Evolutionary conservation across 2,888 invertebrate genomes (phyloP).

Genomic region (Embidobia sp.): DNA sequence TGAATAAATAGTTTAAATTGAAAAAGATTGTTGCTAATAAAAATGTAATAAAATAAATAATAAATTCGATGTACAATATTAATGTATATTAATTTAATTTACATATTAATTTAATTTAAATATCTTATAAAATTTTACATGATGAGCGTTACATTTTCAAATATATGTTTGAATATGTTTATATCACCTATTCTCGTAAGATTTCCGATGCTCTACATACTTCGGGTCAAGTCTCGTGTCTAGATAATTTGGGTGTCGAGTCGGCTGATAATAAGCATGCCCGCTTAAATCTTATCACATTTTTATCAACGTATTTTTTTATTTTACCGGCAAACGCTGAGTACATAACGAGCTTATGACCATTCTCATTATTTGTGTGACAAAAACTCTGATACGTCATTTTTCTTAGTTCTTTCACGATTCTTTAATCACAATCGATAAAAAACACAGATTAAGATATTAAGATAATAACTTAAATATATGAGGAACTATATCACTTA

Average conservation of each 20-base stretch:
- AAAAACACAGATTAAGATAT: conserved; percentile 49
- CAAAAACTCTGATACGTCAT: conserved; percentile 31
- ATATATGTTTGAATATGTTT: no score
- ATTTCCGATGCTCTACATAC: conserved; percentile 36
- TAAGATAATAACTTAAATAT: conserved; percentile 26
- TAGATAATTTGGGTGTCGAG: conserved; percentile 56
- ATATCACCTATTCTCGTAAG: neutral
- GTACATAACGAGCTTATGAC: conserved; percentile 39
- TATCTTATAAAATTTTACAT: no score
- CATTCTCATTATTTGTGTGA: conserved; percentile 26
- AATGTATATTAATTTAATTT: no score
- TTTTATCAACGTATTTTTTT: conserved; percentile 42
- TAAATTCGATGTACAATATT: no score
- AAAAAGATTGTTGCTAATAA: no score
- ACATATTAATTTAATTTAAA: no score
- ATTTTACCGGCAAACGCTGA: conserved; percentile 44
- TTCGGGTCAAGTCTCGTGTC: conserved; percentile 52
- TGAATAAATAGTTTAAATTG: no score
- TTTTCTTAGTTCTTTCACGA: conserved; percentile 22
- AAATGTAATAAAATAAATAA: no score
- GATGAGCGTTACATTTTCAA: no score
- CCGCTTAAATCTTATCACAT: conserved; percentile 51
- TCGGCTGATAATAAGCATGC: conserved; percentile 36
- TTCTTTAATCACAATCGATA: conserved; percentile 54
- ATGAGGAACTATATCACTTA: conserved; percentile 34